Base-by-base conservation (phyloP, 2,113 vertebrate genomes). In the Rhodinocichla rosea region DNA sequence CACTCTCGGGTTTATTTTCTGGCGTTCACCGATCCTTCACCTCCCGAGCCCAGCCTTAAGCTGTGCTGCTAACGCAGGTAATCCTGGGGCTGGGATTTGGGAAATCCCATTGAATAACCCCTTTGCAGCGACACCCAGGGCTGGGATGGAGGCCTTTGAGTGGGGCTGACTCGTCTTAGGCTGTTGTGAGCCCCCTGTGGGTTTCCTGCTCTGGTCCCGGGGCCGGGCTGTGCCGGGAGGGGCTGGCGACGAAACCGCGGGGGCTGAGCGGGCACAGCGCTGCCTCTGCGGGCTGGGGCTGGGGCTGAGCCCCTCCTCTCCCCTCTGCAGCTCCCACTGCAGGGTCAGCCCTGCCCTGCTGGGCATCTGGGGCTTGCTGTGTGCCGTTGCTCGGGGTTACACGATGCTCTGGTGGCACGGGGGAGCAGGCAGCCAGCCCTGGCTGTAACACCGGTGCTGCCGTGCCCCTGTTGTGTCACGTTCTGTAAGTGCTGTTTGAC, bases 141-240 rank as follows among this genome's bases (percentile, higher is more conserved):
- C 42, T 77, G 7, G 82, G n/a, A 32, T 33, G 44, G 60, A 69
- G 52, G 23, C 12, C 24, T 73, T 47, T 30, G 86, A 56, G 45
- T 1, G 19, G 56, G 42, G 69, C 67, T 89, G 89, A 45, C 13
- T 5, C 26, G 37, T 88, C 44, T 87, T 71, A 69, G 84, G 74
- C 63, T 82, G 49, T 63, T 64, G 83, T 91, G 70, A 70, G 62
- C 83, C 91, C 89, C 55, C 90, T 62, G 27, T 37, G 86, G 65
- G 83, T 65, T 89, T 97, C 83, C 47, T 49, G 60, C 62, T n/a
- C 60, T 4, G 57, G 47, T 63, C 67, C 23, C 21, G 37, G 60
- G 37, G 14, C 79, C 47, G 11, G 68, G 86, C 87, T 27, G 76
- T 47, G 45, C 62, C 3, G 7, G 81, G 35, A 62, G 65, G 63